Percentiles rank a stretch among this genome's conserved stretches.
These are phyloP conservation scores for Pollenia griseotomentosa DNA, from an alignment of 2,888 invertebrate genomes.

Conservation along the genomic window DNA sequence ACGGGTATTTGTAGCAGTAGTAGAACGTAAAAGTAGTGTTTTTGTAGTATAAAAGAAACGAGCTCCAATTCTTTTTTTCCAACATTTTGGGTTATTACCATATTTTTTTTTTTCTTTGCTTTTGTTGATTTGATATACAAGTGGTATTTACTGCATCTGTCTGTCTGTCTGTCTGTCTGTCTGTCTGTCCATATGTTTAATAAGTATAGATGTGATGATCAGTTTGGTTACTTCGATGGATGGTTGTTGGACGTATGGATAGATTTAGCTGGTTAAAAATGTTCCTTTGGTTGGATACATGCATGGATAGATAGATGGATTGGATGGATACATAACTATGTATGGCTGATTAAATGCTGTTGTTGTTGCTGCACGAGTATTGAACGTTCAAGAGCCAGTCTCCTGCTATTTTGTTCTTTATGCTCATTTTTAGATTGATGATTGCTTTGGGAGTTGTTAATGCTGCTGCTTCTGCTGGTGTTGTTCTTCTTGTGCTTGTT, in stretches of 20 bases:
- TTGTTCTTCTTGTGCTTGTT: conserved; percentile 8
- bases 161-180: not conserved
- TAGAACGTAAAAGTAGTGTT: conserved; percentile 48
- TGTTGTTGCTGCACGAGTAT: conserved; percentile 37
- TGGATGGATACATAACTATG: conserved; percentile 55
- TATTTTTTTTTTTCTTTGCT: conserved; percentile 9
- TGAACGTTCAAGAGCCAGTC: conserved; percentile 45
- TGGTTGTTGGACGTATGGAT: conserved; percentile 34
- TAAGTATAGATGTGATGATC: conserved; percentile 64
- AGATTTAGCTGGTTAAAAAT: conserved; percentile 38
- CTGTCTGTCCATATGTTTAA: conserved; percentile 33
- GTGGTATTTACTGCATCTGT: conserved; percentile 38
- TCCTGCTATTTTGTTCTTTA: conserved; percentile 50
- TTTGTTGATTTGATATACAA: conserved; percentile 56
- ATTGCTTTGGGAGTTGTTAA: conserved; percentile 73
- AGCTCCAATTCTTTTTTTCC: conserved; percentile 60
- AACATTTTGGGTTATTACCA: conserved; percentile 34
- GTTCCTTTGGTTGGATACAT: conserved; percentile 49
- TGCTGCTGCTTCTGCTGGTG: conserved; percentile 43
- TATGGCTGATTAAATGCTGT: conserved; percentile 69
- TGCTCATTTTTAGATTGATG: conserved; percentile 71
- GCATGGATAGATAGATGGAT: conserved; percentile 48
- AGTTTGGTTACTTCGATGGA: conserved; percentile 64
- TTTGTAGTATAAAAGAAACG: conserved; percentile 32
- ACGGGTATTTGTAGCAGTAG: conserved; percentile 35